Percentiles rank a stretch among this genome's conserved stretches.
phyloP scores from a whole-genome alignment of 1,140 invertebrate species.

The Aphaenogaster floridana region DNA sequence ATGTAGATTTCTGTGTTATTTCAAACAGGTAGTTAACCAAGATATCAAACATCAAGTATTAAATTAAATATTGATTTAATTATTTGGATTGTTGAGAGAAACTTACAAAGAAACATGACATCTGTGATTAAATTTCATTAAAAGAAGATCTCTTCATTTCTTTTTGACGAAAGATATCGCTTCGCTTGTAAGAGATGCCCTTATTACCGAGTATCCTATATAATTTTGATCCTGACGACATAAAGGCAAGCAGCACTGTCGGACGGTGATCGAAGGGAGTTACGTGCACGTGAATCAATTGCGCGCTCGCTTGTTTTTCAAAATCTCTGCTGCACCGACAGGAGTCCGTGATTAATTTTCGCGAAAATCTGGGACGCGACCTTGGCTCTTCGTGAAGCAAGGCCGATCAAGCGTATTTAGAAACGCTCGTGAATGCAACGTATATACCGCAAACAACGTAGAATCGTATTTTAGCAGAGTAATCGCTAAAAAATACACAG shows the following conservation, averaged over 20 bases:
- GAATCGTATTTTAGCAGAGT: constrained; percentile 1
- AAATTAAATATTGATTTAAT: constrained; percentile 17
- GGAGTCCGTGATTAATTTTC: constrained; percentile 55
- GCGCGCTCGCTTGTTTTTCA: constrained; percentile 38
- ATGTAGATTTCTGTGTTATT: not conserved
- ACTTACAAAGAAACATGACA: not conserved
- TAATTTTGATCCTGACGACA: constrained; percentile 8
- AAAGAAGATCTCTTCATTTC: not conserved
- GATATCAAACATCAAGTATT: not conserved
- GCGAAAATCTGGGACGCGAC: constrained; percentile 52
- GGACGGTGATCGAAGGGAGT: not conserved
- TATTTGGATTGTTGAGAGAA: not conserved
- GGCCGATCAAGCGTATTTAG: constrained; percentile 57
- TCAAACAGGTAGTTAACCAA: not conserved
- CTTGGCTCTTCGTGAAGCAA: constrained; percentile 49
- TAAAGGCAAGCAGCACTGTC: not conserved
- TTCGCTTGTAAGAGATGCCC: not conserved
- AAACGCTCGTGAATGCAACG: constrained; percentile 24
- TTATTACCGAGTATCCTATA: constrained; percentile 5
- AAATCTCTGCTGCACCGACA: constrained; percentile 27
- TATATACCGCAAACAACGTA: constrained; percentile 18
- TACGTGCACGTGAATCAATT: constrained; percentile 22
- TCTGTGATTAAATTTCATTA: not conserved
- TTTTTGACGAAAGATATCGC: not conserved
- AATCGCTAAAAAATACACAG: not conserved